Evolutionary conservation across 53 echinoderm and acorn worm species (phyloP).

Genomic region (Mesocentrotus franciscanus): DNA sequence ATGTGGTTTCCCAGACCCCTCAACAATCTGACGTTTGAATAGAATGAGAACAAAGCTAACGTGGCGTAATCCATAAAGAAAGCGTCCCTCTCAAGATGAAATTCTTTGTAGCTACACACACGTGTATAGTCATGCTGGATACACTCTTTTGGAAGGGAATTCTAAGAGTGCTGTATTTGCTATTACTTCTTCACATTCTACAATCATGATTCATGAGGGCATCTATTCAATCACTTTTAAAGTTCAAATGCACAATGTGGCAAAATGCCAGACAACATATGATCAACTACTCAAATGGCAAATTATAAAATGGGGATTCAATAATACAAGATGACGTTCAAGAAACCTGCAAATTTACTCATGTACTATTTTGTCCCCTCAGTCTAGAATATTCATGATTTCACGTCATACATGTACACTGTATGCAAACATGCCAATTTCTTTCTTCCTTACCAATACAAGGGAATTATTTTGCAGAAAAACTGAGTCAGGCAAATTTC

Average conservation of each 20-base stretch:
- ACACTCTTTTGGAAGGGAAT: conserved; percentile 3
- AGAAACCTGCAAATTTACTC: neutral
- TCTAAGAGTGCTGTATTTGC: neutral
- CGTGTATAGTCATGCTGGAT: conserved; percentile 3
- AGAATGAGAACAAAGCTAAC: conserved; percentile 25
- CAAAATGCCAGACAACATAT: neutral
- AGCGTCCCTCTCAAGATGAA: conserved; percentile 11
- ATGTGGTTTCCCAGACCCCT: conserved; percentile 17
- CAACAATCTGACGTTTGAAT: conserved; percentile 11
- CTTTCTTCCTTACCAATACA: neutral
- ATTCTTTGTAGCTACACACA: neutral
- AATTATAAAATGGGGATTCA: neutral
- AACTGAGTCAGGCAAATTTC: neutral
- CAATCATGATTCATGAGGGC: neutral
- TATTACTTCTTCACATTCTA: neutral
- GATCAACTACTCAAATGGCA: neutral
- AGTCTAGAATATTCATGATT: neutral
- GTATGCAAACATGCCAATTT: neutral
- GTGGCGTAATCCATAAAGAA: conserved; percentile 30
- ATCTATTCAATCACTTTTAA: neutral
- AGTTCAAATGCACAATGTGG: neutral
- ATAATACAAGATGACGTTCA: neutral
- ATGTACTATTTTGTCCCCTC: neutral
- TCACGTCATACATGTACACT: no score
- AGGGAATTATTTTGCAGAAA: neutral